These are phyloP conservation scores for Prunella strophiata DNA, from an alignment of 2,797 vertebrate genomes.

Conservation along the genomic window DNA sequence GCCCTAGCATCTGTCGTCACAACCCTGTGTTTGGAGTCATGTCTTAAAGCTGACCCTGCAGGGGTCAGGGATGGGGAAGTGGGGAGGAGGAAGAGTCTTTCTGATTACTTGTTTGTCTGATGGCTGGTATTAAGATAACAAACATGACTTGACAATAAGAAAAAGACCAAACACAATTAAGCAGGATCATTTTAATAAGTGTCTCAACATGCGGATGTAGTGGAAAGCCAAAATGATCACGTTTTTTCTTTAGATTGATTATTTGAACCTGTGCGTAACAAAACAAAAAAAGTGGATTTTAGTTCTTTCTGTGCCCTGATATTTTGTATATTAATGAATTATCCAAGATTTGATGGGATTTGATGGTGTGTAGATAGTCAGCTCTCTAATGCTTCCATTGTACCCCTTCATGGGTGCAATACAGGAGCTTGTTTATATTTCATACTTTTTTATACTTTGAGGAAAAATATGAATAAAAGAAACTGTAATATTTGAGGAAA, in stretches of 20 bases:
- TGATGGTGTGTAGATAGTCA: constrained; percentile 82
- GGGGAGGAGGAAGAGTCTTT: constrained; percentile 75
- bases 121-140: constrained; percentile 78
- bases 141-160: constrained; percentile 78
- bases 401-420: constrained; percentile 75
- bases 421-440: constrained; percentile 91
- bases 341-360: constrained; percentile 84
- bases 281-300: constrained; percentile 84
- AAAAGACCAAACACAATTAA: constrained; percentile 82
- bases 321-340: constrained; percentile 83
- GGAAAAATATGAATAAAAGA: constrained; percentile 79
- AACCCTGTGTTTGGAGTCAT: constrained; percentile 99
- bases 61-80: constrained; percentile 69
- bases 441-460: constrained; percentile 92
- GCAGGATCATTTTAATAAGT: constrained; percentile 86
- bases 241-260: constrained; percentile 83
- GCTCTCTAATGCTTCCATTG: constrained; percentile 82
- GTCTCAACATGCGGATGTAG: constrained; percentile 82
- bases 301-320: constrained; percentile 86
- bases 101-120: constrained; percentile 82
- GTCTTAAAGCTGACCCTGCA: constrained; percentile 85
- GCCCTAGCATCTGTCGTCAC: constrained; percentile 98
- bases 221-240: constrained; percentile 84
- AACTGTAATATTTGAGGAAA: constrained; percentile 77
- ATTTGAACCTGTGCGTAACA: constrained; percentile 81